A percentile compares a stretch with the other conserved stretches of the same genome.
Evolutionary conservation across 2,888 invertebrate genomes (phyloP).

Genomic region (Boloria selene): DNA sequence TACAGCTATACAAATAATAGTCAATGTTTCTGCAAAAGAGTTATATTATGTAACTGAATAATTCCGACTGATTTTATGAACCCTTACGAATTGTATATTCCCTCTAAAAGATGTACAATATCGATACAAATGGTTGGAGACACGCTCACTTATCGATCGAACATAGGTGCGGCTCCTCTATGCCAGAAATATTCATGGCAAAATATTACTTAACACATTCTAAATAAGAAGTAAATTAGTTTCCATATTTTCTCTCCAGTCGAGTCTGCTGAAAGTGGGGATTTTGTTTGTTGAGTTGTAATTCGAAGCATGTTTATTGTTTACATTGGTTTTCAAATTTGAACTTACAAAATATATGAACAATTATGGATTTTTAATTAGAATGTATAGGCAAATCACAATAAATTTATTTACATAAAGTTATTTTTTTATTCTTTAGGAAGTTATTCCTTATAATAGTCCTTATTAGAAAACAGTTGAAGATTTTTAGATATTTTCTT

Average conservation of each 20-base stretch:
- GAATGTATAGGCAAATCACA: neutral
- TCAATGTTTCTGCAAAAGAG: neutral
- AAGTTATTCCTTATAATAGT: too few species aligned
- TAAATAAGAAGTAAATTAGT: constrained; percentile 12
- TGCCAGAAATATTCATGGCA: constrained; percentile 4
- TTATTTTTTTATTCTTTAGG: too few species aligned
- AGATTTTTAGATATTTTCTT: too few species aligned
- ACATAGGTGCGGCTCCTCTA: constrained; percentile 16
- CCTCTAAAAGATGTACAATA: constrained; percentile 22
- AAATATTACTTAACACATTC: constrained; percentile 8
- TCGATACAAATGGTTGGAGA: constrained; percentile 32
- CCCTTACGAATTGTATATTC: constrained; percentile 23
- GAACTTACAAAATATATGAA: constrained; percentile 3
- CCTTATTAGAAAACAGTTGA: too few species aligned
- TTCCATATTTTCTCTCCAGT: neutral
- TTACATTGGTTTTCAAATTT: constrained; percentile 11
- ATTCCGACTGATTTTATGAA: constrained; percentile 15
- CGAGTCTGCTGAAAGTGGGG: neutral
- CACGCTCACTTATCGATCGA: constrained; percentile 41
- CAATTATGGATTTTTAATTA: neutral
- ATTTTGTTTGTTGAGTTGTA: constrained; percentile 7
- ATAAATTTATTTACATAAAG: too few species aligned
- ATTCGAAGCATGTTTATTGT: constrained; percentile 10
- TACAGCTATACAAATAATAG: neutral
- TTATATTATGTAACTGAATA: constrained; percentile 3